Evolutionary conservation across 2,113 vertebrate species (phyloP).

Genomic region (Muscicapa adusta): DNA sequence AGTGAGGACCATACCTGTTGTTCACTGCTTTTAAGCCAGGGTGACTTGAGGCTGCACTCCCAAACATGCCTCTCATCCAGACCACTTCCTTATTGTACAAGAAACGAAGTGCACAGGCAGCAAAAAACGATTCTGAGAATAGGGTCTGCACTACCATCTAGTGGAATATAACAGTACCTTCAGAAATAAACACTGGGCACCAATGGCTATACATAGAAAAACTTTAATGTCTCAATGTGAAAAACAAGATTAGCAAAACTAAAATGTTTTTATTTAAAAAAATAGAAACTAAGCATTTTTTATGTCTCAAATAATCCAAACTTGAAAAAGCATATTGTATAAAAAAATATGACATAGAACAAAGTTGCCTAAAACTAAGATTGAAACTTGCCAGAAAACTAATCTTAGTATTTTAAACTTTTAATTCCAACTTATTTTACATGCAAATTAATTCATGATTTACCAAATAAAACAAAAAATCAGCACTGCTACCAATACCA

Average conservation of each 20-base stretch:
- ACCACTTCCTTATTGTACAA: not conserved
- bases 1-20: too few species aligned
- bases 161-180: not conserved
- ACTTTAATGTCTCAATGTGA: not conserved
- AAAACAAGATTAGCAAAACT: not conserved
- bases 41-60: not conserved
- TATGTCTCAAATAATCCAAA: not conserved
- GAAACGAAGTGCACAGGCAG: not conserved
- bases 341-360: not conserved
- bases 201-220: not conserved
- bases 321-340: not conserved
- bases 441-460: not conserved
- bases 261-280: not conserved
- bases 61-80: not conserved
- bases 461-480: not conserved
- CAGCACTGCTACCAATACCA: not conserved
- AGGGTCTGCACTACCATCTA: constrained; percentile 48
- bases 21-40: not conserved
- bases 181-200: not conserved
- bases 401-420: not conserved
- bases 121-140: not conserved
- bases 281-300: not conserved
- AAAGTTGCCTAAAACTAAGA: not conserved
- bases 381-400: not conserved
- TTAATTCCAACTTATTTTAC: not conserved